Evolutionary conservation across 2,797 vertebrate genomes (phyloP), one percentile per base, ranked within the genome.

Genomic region (Helarctos malayanus): DNA sequence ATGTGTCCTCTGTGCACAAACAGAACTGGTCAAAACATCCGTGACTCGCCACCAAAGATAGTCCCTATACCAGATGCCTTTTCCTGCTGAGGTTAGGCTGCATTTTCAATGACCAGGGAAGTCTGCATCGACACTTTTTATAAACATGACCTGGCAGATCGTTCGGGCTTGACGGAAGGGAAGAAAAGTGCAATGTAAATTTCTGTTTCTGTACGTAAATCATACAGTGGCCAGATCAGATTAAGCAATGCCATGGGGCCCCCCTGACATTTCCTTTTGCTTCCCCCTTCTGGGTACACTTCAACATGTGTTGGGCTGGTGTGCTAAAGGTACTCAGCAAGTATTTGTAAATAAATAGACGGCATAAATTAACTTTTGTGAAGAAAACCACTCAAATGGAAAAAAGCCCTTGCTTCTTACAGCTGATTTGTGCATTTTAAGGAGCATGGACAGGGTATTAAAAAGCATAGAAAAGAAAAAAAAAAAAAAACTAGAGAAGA

Each of bases 381-480:
- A 92, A 59, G 69, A 95, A 88, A 94, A 59, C 8, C 15, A 89
- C 69, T 73, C 29, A 10, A 45, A 25, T 68, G 18, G 41, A 52
- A 76, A 56, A 94, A 93, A 8, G 73, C 47, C 56, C 45, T 91
- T 8, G 27, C 45, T 84, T 91, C 82, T 82, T 82, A 88, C 32
- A 61, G 54, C 65, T 41, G 12, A 79, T 16, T 14, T 29, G 15
- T 82, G 65, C 41, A 69, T 54, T 68, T 80, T 88, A 93, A 93
- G 35, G 23, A 59, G 10, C 52, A 83, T 0, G 9, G 79, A 15
- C 16, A 25, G 45, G 25, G 32, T 49, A 79, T 76, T 57, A 71
- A 56, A 95, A 92, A 35, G 68, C 85, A n/a, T 4, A 76, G 73
- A 78, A 79, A 90, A 45, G 29, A 85, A 41, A 61, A 63, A 83